phyloP scores from a whole-genome alignment of 2,113 vertebrate genomes.

The Datnioides undecimradiatus region DNA sequence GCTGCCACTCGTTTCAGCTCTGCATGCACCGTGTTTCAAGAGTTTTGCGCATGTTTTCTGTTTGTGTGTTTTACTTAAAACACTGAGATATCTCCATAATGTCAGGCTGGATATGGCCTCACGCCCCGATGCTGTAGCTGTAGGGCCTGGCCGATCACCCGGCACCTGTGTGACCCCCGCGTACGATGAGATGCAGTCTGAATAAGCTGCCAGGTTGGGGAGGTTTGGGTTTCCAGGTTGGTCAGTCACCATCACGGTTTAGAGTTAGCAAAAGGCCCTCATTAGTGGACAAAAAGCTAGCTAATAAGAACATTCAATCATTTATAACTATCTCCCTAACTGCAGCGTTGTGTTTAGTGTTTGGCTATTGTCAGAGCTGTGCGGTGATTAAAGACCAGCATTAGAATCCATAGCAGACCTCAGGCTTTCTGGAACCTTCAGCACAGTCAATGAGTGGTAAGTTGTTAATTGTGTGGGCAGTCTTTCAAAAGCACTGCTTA shows the following conservation, averaged over 20 bases:
- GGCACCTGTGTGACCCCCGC: slow-evolving; percentile 42
- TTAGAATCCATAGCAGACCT: slow-evolving; percentile 77
- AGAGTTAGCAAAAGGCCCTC: slow-evolving; percentile 47
- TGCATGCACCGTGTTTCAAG: background rate
- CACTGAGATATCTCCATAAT: slow-evolving; percentile 10
- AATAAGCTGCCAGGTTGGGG: slow-evolving; percentile 50
- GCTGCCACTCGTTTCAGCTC: background rate
- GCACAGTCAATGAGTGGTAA: slow-evolving; percentile 69
- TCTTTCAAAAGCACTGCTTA: slow-evolving; percentile 73
- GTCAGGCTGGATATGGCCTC: slow-evolving; percentile 39
- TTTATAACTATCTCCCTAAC: slow-evolving; percentile 45
- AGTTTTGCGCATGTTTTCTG: background rate
- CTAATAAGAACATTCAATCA: slow-evolving; percentile 52
- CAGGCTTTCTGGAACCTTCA: slow-evolving; percentile 78
- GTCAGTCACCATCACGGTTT: slow-evolving; percentile 63
- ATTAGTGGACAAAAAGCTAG: slow-evolving; percentile 57
- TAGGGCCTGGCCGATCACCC: slow-evolving; percentile 46
- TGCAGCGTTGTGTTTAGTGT: slow-evolving; percentile 54
- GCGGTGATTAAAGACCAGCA: slow-evolving; percentile 79
- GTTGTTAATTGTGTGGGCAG: slow-evolving; percentile 78
- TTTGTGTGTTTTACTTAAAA: slow-evolving; percentile 7
- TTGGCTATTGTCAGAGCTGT: slow-evolving; percentile 69
- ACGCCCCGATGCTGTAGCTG: slow-evolving; percentile 48
- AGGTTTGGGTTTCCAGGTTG: slow-evolving; percentile 42
- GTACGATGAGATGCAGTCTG: background rate